Conservation (phyloP, 2,888 invertebrate species). For the Drosophila falleni region DNA sequence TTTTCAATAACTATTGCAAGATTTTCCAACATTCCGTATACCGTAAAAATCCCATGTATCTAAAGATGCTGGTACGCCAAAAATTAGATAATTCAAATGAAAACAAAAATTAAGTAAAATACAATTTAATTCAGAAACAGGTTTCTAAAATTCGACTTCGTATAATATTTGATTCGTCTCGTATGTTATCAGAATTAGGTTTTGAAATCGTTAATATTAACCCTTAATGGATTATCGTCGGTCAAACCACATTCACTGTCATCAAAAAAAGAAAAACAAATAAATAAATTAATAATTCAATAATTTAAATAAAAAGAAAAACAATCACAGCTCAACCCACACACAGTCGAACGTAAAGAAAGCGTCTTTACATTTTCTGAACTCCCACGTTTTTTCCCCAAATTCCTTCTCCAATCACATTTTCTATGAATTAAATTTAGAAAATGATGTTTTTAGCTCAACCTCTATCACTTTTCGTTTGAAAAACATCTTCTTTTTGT, state of each 20-base stretch:
- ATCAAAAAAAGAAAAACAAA: not conserved
- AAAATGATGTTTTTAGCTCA: constrained; percentile 3
- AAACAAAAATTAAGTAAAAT: not conserved
- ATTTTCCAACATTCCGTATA: not conserved
- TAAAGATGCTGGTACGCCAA: no score
- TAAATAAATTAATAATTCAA: not conserved
- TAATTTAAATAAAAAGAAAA: not conserved
- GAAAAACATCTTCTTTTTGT: not conserved
- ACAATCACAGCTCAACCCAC: not conserved
- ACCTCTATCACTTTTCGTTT: not conserved
- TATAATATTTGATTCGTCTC: not conserved
- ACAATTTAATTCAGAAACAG: not conserved
- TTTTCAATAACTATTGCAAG: constrained; percentile 1
- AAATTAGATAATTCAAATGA: not conserved
- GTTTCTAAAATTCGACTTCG: not conserved
- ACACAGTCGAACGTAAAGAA: not conserved
- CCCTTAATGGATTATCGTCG: not conserved
- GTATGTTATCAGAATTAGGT: not conserved
- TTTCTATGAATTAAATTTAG: constrained; percentile 1
- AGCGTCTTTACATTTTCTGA: constrained; percentile 5
- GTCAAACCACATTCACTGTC: not conserved
- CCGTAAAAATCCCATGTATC: not conserved
- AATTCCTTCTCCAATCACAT: constrained; percentile 12
- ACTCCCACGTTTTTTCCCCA: constrained; percentile 1
- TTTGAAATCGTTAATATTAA: not conserved